Evolutionary conservation across 2,888 invertebrate genomes (phyloP), one percentile per base, ranked within the genome.

Genomic region (Lithophane socia): DNA sequence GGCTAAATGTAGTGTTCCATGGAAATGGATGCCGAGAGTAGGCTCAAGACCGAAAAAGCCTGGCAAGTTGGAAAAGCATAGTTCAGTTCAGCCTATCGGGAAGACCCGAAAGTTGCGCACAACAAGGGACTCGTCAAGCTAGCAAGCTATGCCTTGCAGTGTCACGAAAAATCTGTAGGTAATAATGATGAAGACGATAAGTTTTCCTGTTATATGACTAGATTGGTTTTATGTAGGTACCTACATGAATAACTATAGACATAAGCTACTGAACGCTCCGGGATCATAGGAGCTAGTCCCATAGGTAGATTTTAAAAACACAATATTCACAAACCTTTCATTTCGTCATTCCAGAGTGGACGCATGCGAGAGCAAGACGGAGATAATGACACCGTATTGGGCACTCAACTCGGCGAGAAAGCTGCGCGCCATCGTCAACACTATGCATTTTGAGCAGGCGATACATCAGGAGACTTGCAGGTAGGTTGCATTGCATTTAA

Each of bases 381-480:
- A 99, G 94, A 99, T 99, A 89, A 98, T 99, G 80, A 99, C 99
- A 5, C 99, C 99, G 0, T 99, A 99, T 92, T 99, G 99, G 99
- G 99, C 99, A 10, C 98, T 98, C 29, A 99, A 99, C 94, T 99
- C 99, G 1, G 99, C 98, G 29, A 98, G 99, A 73, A 99, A 99
- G 96, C 97, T 99, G 76, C 97, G 99, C 73, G 99, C 99, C 52
- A 98, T 99, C 84, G 99, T 99, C 71, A 99, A 99, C 94, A 99
- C 99, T 16, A 99, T 99, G 96, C 99, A 99, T 94, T 99, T 99
- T 91, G 99, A 99, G 92, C 99, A 99, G 94, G 99, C 99, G 70
- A 99, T 99, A 90, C 99, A 99, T 93, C 99, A 99, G 93, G 99
- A 99, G 97, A 98, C 99, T 81, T 99, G 99, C 97, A 98, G 98